Evolutionary conservation across 2,113 vertebrate genomes (phyloP).

Genomic region (Xenopus laevis): DNA sequence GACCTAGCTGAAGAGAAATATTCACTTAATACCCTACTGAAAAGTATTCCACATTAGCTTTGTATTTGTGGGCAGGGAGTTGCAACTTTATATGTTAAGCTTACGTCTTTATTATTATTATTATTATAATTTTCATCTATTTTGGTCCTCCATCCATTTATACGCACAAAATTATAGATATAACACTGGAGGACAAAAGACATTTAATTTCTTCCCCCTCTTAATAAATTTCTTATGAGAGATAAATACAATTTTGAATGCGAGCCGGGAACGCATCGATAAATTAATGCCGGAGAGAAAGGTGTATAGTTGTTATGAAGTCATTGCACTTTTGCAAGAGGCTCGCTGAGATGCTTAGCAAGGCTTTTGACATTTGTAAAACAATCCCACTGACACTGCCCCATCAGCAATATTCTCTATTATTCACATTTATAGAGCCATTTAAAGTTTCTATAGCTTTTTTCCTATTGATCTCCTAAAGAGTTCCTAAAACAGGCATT

Average conservation of each 20-base stretch:
- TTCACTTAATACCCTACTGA: conserved; percentile 7
- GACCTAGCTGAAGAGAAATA: conserved; percentile 5
- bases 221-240: conserved; percentile 33
- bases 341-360: conserved; percentile 33
- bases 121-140: conserved; percentile 39
- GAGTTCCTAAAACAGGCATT: conserved; percentile 45
- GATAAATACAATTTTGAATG: conserved; percentile 30
- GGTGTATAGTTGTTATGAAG: conserved; percentile 21
- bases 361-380: conserved; percentile 26
- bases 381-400: conserved; percentile 27
- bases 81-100: conserved; percentile 23
- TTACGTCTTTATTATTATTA: conserved; percentile 36
- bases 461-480: conserved; percentile 44
- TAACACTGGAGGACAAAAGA: conserved; percentile 14
- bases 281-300: conserved; percentile 29
- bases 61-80: conserved; percentile 5
- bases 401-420: conserved; percentile 14
- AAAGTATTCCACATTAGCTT: conserved; percentile 3
- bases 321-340: conserved; percentile 38
- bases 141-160: conserved; percentile 33
- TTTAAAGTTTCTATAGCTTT: conserved; percentile 37
- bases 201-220: conserved; percentile 21
- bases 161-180: conserved; percentile 2
- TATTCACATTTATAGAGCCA: conserved; percentile 43
- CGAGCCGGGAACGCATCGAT: conserved; percentile 27